A percentile compares a stretch with the other conserved stretches of the same genome.
phyloP scores from a whole-genome alignment of 2,888 invertebrate species.

The Crossocerus cetratus region DNA sequence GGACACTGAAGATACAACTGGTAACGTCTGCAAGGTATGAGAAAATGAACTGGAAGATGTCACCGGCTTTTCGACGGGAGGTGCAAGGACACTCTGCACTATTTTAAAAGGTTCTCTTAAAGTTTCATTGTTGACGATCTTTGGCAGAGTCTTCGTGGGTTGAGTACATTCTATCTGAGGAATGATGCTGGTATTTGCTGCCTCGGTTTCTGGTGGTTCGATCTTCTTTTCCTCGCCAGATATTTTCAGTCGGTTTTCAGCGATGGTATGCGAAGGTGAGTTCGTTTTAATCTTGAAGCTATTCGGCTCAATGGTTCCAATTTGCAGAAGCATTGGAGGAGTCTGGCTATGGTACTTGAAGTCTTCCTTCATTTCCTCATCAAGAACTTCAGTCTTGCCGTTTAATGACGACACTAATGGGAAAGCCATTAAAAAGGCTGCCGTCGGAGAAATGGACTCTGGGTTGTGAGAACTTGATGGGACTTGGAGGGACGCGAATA shows the following conservation, averaged over 20 bases:
- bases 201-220: conserved; percentile 22
- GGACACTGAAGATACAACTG: conserved; percentile 22
- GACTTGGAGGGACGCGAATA: conserved; percentile 81
- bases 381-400: conserved; percentile 79
- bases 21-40: conserved; percentile 35
- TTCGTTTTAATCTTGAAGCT: conserved; percentile 72
- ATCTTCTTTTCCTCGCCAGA: conserved; percentile 42
- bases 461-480: conserved; percentile 79
- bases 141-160: conserved; percentile 66
- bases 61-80: conserved; percentile 44
- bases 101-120: conserved; percentile 71
- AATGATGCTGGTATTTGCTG: conserved; percentile 35
- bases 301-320: conserved; percentile 74
- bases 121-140: conserved; percentile 68
- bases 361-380: conserved; percentile 78
- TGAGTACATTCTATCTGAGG: conserved; percentile 36
- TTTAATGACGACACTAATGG: conserved; percentile 83
- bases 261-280: conserved; percentile 28
- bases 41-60: conserved; percentile 36
- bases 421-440: conserved; percentile 87
- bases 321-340: conserved; percentile 74
- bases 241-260: conserved; percentile 45
- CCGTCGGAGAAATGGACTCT: conserved; percentile 85
- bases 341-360: conserved; percentile 75
- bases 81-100: conserved; percentile 52